Base-by-base conservation (phyloP, 2,113 vertebrate species). In the Indicator maculatus region DNA sequence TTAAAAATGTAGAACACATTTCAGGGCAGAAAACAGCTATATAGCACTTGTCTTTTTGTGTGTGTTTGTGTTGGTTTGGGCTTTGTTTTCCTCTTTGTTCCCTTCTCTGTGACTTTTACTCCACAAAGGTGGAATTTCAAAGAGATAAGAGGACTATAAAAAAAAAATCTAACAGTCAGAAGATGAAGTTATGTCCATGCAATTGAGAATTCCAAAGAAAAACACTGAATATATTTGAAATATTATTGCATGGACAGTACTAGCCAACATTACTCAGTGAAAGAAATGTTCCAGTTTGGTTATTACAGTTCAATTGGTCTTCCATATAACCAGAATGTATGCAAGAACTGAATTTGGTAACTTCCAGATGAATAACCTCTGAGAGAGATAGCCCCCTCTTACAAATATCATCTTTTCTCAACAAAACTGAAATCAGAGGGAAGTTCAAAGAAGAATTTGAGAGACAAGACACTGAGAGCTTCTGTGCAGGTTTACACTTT, bases 1-100 rank as follows among this genome's bases (percentile, higher is more conserved):
- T 97, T 98, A 97, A 97, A 96, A 94, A 97, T 94, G 95, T 88
- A 95, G 84, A 97, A 96, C 95, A 97, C 93, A 95, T 97, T 94
- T 95, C 61, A 94, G 80, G 96, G 89, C 95, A 97, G 92, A 97
- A 98, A 97, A 97, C 88, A 98, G 94, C 94, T 94, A 88, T 93
- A 95, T 71, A 96, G 95, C 96, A 97, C 96, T 97, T 96, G 28
- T 27, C 71, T 55, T 65, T 24, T 60, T 65, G 45, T 53, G n/a
- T 67, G 20, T 70, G 31, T 80, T 27, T 18, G 27, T 21, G 55
- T 87, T 76, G 72, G 53, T 83, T 80, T 44, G 27, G 55, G 63
- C 33, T 70, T 92, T 85, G 53, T 52, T 28, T 58, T 27, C 8
- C 19, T 19, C 79, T 47, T 74, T 56, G 60, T 83, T 67, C 53